phyloP scores from a whole-genome alignment of 1,140 invertebrate genomes.

The Drosophila nigromelanica region DNA sequence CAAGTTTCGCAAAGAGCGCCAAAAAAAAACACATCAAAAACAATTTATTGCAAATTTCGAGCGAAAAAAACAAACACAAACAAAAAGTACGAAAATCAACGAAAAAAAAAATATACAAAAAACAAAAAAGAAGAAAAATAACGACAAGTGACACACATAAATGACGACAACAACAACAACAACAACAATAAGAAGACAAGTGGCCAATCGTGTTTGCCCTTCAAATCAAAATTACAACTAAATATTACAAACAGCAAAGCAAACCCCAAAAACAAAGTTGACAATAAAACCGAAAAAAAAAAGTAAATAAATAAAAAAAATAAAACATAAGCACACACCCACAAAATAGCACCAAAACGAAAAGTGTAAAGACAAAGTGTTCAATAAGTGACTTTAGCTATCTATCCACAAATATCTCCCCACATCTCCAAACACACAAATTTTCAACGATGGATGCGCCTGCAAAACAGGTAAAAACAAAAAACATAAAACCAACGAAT shows the following conservation, averaged over 20 bases:
- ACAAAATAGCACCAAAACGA: conserved; percentile 8
- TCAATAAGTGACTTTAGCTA: conserved; percentile 13
- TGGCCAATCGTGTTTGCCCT: conserved; percentile 39
- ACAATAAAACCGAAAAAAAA: conserved; percentile 27
- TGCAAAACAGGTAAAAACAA: conserved; percentile 71
- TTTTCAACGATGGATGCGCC: conserved; percentile 60
- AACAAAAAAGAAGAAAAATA: conserved; percentile 13
- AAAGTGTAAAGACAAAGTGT: conserved; percentile 15
- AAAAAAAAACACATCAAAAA: conserved; percentile 4
- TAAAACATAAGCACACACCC: conserved; percentile 27
- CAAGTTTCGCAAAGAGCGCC: conserved; percentile 17
- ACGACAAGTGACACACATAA: conserved; percentile 45
- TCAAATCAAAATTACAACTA: conserved; percentile 48
- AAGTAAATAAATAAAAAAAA: conserved; percentile 4
- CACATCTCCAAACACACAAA: background rate
- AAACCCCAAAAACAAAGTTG: conserved; percentile 25
- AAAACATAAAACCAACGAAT: conserved; percentile 43
- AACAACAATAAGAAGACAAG: conserved; percentile 20
- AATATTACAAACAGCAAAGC: conserved; percentile 19
- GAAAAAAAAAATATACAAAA: conserved; percentile 23
- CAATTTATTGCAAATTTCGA: conserved; percentile 21
- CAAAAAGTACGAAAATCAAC: background rate
- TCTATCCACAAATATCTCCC: conserved; percentile 5
- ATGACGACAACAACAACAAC: conserved; percentile 1
- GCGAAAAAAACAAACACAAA: background rate